Conservation (phyloP, 2,888 invertebrate species). For the Glaucopsyche alexis region DNA sequence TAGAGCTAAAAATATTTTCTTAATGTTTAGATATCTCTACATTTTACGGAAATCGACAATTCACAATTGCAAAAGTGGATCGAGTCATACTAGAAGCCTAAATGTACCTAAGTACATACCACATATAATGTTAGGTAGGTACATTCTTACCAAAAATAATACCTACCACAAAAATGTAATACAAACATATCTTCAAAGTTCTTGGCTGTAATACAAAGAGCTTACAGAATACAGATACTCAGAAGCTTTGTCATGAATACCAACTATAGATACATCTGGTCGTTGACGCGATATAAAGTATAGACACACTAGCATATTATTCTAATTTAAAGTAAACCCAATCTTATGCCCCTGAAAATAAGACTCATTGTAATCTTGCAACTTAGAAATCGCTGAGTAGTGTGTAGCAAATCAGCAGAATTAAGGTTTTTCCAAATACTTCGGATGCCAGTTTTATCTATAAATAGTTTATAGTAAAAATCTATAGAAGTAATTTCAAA, state of each 20-base stretch:
- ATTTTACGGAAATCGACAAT: too few relatives aligned
- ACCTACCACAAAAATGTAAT: conserved; percentile 16
- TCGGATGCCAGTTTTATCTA: too few relatives aligned
- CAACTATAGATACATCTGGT: conserved; percentile 26
- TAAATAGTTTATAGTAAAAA: too few relatives aligned
- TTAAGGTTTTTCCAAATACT: too few relatives aligned
- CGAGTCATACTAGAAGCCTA: too few relatives aligned
- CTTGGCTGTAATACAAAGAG: conserved; percentile 18
- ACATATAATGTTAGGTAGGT: background rate
- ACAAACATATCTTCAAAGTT: conserved; percentile 20
- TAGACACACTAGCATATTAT: conserved; percentile 4
- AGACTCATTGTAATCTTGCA: background rate
- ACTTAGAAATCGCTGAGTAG: background rate
- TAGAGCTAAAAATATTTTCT: too few relatives aligned
- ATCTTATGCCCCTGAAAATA: background rate
- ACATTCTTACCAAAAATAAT: background rate
- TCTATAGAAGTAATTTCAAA: too few relatives aligned
- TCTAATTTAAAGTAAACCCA: background rate
- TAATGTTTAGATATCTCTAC: too few relatives aligned
- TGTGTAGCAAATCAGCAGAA: too few relatives aligned
- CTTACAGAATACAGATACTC: conserved; percentile 30
- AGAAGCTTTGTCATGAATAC: conserved; percentile 31
- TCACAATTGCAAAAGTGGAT: too few relatives aligned
- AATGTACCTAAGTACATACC: background rate
- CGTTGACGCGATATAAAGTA: background rate